These are phyloP conservation scores for Sebastolobus altivelis DNA, from an alignment of 2,797 vertebrate genomes.

Conservation along the genomic window DNA sequence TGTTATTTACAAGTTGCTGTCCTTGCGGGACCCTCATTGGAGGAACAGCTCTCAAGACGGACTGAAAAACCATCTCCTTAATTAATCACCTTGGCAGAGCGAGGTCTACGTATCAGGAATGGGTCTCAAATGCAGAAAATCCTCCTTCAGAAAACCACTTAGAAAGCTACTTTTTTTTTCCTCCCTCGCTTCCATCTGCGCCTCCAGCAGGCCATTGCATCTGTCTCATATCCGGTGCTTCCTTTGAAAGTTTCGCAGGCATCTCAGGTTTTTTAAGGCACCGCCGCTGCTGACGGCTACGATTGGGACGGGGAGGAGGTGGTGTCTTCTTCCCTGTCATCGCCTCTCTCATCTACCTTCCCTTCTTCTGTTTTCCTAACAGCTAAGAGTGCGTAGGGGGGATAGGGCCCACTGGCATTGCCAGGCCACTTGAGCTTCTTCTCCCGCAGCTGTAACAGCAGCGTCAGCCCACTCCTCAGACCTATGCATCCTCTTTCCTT, in stretches of 20 bases:
- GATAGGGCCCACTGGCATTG: neutral
- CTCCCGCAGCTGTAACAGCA: slow-evolving; percentile 34
- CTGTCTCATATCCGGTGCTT: slow-evolving; percentile 47
- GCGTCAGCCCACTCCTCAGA: slow-evolving; percentile 36
- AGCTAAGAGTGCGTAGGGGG: neutral
- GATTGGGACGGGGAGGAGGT: slow-evolving; percentile 9
- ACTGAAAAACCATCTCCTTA: slow-evolving; percentile 42
- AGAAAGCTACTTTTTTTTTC: neutral
- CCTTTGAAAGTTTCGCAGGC: slow-evolving; percentile 57
- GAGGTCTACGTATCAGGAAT: slow-evolving; percentile 20
- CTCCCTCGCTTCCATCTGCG: slow-evolving; percentile 1
- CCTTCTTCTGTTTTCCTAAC: slow-evolving; percentile 31
- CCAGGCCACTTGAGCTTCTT: slow-evolving; percentile 36
- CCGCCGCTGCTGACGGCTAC: slow-evolving; percentile 48
- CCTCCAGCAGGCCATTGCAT: slow-evolving; percentile 56
- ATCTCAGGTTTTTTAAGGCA: slow-evolving; percentile 53
- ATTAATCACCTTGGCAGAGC: slow-evolving; percentile 57
- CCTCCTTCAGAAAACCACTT: neutral
- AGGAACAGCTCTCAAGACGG: slow-evolving; percentile 16
- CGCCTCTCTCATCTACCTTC: slow-evolving; percentile 36
- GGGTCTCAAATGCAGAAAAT: slow-evolving; percentile 28
- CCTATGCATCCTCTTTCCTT: slow-evolving; percentile 25
- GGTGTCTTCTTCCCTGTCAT: slow-evolving; percentile 43
- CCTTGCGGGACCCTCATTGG: slow-evolving; percentile 7
- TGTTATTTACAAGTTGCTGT: slow-evolving; percentile 65